phyloP scores from a whole-genome alignment of 2,113 vertebrate genomes.

The Spheniscus mendiculus region DNA sequence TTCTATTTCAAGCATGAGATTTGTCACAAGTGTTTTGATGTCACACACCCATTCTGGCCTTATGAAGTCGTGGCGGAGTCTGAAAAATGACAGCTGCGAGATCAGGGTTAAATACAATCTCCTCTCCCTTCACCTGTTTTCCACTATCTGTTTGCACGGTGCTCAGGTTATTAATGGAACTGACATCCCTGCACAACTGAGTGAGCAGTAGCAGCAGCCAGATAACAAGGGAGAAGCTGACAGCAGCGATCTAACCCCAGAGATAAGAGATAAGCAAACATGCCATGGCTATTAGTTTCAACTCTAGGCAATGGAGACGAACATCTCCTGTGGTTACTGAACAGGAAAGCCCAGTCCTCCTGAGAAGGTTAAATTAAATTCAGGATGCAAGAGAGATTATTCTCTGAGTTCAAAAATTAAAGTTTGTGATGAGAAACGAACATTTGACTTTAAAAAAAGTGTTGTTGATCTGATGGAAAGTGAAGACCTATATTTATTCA shows the following conservation, averaged over 20 bases:
- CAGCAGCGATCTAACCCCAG: constrained; percentile 64
- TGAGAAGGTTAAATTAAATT: constrained; percentile 27
- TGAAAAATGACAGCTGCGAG: constrained; percentile 75
- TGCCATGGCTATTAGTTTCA: constrained; percentile 67
- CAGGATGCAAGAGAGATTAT: neutral
- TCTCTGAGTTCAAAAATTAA: neutral
- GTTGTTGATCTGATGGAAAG: neutral
- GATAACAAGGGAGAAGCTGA: constrained; percentile 77
- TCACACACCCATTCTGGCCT: constrained; percentile 17
- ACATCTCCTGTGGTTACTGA: neutral
- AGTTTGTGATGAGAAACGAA: constrained; percentile 5
- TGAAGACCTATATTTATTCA: neutral
- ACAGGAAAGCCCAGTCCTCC: neutral
- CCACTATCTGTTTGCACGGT: constrained; percentile 65
- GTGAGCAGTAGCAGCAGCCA: constrained; percentile 70
- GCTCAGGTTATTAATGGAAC: constrained; percentile 79
- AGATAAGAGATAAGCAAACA: constrained; percentile 71
- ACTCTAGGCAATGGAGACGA: constrained; percentile 33
- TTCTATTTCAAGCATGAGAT: constrained; percentile 23
- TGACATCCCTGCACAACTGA: constrained; percentile 77
- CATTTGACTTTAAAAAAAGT: neutral
- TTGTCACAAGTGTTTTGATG: constrained; percentile 60
- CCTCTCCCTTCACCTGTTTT: constrained; percentile 68
- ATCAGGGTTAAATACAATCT: constrained; percentile 76
- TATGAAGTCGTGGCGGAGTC: neutral